Percentiles rank a stretch among this genome's conserved stretches.
phyloP scores from a whole-genome alignment of 2,113 vertebrate species.

The Clarias gariepinus region DNA sequence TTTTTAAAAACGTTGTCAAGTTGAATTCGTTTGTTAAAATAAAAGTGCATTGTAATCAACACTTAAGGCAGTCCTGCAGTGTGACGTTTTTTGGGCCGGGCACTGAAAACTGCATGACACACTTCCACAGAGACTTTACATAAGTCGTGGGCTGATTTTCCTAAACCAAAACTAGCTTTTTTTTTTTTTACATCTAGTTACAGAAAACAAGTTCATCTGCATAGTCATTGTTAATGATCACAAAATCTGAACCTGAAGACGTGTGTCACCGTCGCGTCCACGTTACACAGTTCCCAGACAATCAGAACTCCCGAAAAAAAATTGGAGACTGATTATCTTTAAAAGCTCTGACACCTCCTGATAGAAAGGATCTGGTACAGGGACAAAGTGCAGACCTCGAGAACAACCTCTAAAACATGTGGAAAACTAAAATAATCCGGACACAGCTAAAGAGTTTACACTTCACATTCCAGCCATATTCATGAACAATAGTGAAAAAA shows the following conservation, averaged over 20 bases:
- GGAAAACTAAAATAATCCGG: background rate
- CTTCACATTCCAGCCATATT: background rate
- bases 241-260: background rate
- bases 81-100: too few relatives aligned
- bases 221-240: background rate
- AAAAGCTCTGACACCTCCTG: background rate
- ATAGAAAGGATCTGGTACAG: background rate
- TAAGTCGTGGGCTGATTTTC: background rate
- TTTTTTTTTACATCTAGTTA: background rate
- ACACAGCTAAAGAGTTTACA: background rate
- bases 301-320: background rate
- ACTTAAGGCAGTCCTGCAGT: too few relatives aligned
- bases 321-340: background rate
- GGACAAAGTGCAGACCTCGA: background rate
- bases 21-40: too few relatives aligned
- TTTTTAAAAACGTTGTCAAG: too few relatives aligned
- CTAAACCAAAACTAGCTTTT: background rate
- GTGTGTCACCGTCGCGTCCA: background rate
- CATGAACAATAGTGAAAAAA: background rate
- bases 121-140: background rate
- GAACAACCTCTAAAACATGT: background rate
- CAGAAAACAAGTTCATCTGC: background rate
- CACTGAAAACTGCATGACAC: too few relatives aligned
- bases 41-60: too few relatives aligned
- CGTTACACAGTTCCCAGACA: background rate